Base-by-base conservation (phyloP, 1,140 invertebrate species). In the Orchestia grillus region DNA sequence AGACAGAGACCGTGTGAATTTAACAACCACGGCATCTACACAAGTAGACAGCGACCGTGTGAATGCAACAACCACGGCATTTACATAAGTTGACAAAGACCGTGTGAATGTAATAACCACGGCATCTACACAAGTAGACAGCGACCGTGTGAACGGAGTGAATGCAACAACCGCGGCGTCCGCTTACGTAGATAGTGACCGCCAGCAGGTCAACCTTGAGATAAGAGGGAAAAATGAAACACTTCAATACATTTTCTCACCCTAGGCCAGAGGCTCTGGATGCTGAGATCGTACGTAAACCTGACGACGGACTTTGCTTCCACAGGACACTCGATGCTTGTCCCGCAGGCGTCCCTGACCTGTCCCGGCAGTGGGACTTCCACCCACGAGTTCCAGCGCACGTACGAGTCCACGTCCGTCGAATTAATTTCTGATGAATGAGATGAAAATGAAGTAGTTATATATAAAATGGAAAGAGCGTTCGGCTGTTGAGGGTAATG, bases 191-290 rank as follows among this genome's bases (percentile, higher is more conserved):
- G n/a, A n/a, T n/a, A n/a, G n/a, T n/a, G n/a, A n/a, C n/a, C n/a
- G n/a, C n/a, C n/a, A n/a, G n/a, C n/a, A n/a, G n/a, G n/a, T 53
- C 47, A 77, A 23, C 36, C 62, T 15, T 77, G 62, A 77, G 62
- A 77, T 77, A 77, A 36, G 62, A 15, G 47, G 19, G 47, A 6
- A 53, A 8, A 53, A 19, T 53, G 6, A 19, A 53, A 53, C 6
- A 19, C 47, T 53, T 19, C 6, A 53, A 53, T 19, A 77, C 28
- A 15, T 36, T 23, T 77, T 36, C 95, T 96, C 47, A 97, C 96
- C 96, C 96, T 96, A 3, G 95, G 96, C 96, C 96, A 97, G 90
- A 97, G 96, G 44, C 95, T 95, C 41, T 97, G 96, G n/a, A 97
- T 96, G 57, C 96, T 87, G 57, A 97, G 96, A 28, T 94, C 57